These are phyloP conservation scores for Xiphias gladius DNA, from an alignment of 2,113 vertebrate species.

Conservation along the genomic window DNA sequence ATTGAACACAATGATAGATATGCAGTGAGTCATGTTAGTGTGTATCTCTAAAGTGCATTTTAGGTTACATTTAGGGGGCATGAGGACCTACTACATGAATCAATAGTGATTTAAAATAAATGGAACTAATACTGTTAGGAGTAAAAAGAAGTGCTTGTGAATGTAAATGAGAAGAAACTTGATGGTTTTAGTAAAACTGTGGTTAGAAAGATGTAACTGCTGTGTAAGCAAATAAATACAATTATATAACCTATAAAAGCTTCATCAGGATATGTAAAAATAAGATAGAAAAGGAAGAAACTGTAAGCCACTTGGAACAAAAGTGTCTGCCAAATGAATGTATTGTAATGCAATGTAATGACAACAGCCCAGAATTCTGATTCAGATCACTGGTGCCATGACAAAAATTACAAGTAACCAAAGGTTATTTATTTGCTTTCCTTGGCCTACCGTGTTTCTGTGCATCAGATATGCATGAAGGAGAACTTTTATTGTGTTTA, in stretches of 20 bases:
- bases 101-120: background rate
- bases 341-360: background rate
- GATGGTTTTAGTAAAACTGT: background rate
- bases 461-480: background rate
- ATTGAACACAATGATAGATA: background rate
- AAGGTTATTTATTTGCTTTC: constrained; percentile 32
- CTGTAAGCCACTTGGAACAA: background rate
- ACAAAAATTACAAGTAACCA: constrained; percentile 24
- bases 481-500: background rate
- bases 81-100: background rate
- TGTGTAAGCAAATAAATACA: background rate
- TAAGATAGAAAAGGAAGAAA: background rate
- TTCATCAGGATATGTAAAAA: background rate
- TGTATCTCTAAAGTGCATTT: background rate
- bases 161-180: background rate
- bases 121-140: background rate
- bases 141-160: background rate
- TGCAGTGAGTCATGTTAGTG: background rate
- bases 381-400: constrained; percentile 32
- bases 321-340: constrained; percentile 4
- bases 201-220: constrained; percentile 4
- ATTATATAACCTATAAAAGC: background rate
- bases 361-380: constrained; percentile 1
- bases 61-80: background rate
- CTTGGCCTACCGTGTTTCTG: background rate